A percentile compares a stretch with the other conserved stretches of the same genome.
phyloP scores from a whole-genome alignment of 2,888 invertebrate genomes.

The Alloplasta piceator region DNA sequence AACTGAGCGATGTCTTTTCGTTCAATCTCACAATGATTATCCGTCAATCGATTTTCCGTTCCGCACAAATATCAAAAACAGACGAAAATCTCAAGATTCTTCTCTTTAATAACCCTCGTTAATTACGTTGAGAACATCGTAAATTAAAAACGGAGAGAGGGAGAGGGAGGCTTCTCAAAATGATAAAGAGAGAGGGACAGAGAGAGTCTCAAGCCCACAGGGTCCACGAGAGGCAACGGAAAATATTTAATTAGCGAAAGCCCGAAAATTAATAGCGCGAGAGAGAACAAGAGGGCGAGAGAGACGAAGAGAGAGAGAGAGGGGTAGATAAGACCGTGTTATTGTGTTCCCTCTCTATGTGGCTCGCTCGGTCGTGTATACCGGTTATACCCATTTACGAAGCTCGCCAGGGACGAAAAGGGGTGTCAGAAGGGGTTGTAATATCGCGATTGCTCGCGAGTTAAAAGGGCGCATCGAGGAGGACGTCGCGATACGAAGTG shows the following conservation, averaged over 20 bases:
- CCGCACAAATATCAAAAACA: background rate
- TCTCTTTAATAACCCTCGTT: background rate
- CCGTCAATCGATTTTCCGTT: background rate
- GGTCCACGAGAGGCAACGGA: conserved; percentile 54
- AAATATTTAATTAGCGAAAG: conserved; percentile 83
- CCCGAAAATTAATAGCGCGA: conserved; percentile 81
- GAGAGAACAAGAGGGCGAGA: conserved; percentile 18
- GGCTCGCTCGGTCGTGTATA: conserved; percentile 52
- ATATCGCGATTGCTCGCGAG: too few species aligned
- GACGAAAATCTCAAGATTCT: background rate
- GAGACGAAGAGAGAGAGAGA: conserved; percentile 76
- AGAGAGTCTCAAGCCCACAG: conserved; percentile 19
- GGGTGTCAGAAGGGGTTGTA: conserved; percentile 25
- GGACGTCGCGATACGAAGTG: too few species aligned
- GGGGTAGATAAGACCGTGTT: conserved; percentile 63
- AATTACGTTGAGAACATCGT: conserved; percentile 15
- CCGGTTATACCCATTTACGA: conserved; percentile 55
- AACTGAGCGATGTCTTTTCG: background rate
- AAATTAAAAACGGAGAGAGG: conserved; percentile 31
- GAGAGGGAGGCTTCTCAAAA: conserved; percentile 15
- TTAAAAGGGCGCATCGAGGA: too few species aligned
- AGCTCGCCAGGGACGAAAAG: conserved; percentile 37
- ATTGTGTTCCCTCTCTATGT: conserved; percentile 46
- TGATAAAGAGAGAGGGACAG: conserved; percentile 7
- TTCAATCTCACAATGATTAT: background rate